Base-by-base conservation (phyloP, 2,888 invertebrate genomes). In the Orchesellides sinensis region DNA sequence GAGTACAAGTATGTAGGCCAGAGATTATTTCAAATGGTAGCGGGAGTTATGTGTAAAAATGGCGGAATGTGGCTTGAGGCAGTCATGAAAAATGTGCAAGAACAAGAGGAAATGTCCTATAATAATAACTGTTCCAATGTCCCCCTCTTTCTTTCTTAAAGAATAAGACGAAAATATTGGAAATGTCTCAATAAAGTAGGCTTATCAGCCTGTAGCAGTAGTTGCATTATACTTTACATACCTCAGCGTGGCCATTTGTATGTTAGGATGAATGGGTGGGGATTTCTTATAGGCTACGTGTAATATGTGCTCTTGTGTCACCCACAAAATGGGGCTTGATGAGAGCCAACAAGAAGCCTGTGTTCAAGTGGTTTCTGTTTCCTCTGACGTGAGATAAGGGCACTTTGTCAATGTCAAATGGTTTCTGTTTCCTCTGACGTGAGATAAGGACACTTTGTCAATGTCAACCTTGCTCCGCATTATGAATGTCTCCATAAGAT, bases 361-460 rank as follows among this genome's bases (percentile, higher is more conserved):
- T 78, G 84, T 59, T 85, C 85, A 85, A 85, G 85, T 84, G 83
- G 83, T 75, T 84, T 86, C 86, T 86, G 84, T 84, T 84, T 83
- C 86, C 81, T 81, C 77, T 87, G 87, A 87, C 87, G 83, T 81
- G 80, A 84, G 87, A 87, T 87, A 87, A 87, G 87, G 78, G 75
- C 83, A 78, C 86, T 87, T 87, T 87, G 87, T 87, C n/a, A n/a
- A n/a, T n/a, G n/a, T 85, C 85, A 85, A 85, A 84, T 84, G 83
- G 83, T 75, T 84, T 86, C 86, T 86, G 84, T 84, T 84, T 83
- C 86, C 81, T 81, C 77, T 87, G 87, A 87, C 87, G 83, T 81
- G 80, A 84, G 87, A 87, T 87, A 87, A 87, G 87, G 78, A 73
- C 83, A 78, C 86, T 87, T 87, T 87, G 87, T 87, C 87, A 86